Evolutionary conservation across 2,888 invertebrate species (phyloP).

Genomic region (Pimpla rufipes): DNA sequence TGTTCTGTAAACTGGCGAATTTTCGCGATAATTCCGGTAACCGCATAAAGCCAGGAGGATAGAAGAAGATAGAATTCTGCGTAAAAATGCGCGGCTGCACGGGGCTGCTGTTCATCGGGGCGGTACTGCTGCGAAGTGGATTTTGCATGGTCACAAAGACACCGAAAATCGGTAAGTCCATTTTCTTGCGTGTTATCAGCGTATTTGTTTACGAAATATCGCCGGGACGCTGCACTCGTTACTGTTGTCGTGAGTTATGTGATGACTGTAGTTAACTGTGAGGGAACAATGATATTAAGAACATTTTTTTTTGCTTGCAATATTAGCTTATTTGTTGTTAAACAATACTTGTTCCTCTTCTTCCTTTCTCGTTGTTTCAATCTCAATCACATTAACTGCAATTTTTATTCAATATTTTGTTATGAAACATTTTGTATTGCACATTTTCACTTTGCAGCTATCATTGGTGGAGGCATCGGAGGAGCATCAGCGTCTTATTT

Average conservation of each 20-base stretch:
- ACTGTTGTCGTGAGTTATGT: too few relatives aligned
- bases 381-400: neutral
- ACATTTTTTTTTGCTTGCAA: neutral
- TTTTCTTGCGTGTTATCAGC: neutral
- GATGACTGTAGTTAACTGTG: neutral
- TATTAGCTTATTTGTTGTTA: too few relatives aligned
- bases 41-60: too few relatives aligned
- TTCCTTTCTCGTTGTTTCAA: neutral
- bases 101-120: slow-evolving; percentile 24
- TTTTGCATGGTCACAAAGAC: slow-evolving; percentile 13
- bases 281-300: neutral
- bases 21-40: neutral
- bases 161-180: slow-evolving; percentile 62
- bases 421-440: neutral
- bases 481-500: slow-evolving; percentile 88
- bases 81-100: slow-evolving; percentile 29
- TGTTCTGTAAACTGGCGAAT: neutral
- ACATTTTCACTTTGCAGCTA: slow-evolving; percentile 86
- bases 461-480: slow-evolving; percentile 89
- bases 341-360: neutral
- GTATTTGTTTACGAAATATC: neutral
- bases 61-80: neutral
- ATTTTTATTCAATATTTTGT: neutral
- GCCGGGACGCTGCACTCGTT: too few relatives aligned
- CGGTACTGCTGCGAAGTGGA: slow-evolving; percentile 37